Base-by-base conservation (phyloP, 2,797 vertebrate genomes). In the Monodelphis domestica region DNA sequence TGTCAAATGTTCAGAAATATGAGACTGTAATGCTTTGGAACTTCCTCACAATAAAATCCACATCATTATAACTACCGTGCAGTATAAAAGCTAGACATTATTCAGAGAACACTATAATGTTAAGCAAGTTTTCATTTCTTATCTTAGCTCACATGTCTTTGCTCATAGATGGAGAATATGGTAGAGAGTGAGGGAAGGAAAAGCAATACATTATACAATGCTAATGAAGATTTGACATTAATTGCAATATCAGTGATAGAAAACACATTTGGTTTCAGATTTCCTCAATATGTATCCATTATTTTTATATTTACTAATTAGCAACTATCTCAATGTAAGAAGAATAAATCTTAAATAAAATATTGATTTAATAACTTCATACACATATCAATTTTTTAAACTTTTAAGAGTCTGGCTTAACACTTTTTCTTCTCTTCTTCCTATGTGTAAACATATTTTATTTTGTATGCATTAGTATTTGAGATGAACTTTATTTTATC, bases 81-180 rank as follows among this genome's bases (percentile, higher is more conserved):
- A 96, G 90, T 89, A 54, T 95, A 96, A 96, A 96, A 92, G 57
- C 91, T 92, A 97, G 38, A 91, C 92, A 92, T 97, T 96, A 93
- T 95, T 95, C 78, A 87, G 95, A 95, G 78, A 95, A 95, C 5
- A 14, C 15, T 89, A 28, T 93, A 97, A 97, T 90, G 38, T 59
- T 89, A 55, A 97, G 24, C 38, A 91, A 95, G 87, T 93, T 87
- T 63, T 94, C 63, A 95, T 55, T 91, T 95, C 57, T 29, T 91
- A 96, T 90, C 45, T 52, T 95, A 12, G 0, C 50, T 94, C 92
- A 91, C 91, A 95, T 90, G 52, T 92, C 12, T 95, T 95, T 91
- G 91, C 57, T 95, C 1, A 89, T 24, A 33, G 29, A 94, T 91
- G 7, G 4, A 54, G 1, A 78, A 95, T 4, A 90, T 93, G 45